Conservation (phyloP, 2,797 vertebrate genomes). For the Podarcis lilfordi region DNA sequence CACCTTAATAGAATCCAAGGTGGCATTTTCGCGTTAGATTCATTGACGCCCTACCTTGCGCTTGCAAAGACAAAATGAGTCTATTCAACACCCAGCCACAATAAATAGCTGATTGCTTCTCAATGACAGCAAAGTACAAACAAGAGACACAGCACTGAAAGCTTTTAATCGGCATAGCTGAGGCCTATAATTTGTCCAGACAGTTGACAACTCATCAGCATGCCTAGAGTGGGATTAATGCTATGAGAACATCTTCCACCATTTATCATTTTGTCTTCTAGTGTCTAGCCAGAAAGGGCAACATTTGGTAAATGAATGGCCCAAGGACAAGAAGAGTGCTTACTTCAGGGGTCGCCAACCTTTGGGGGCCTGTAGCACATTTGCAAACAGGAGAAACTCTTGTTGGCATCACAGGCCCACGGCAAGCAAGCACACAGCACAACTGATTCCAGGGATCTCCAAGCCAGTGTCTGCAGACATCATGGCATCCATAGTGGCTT, state of each 20-base stretch:
- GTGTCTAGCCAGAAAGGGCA: background rate
- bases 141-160: background rate
- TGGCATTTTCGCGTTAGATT: background rate
- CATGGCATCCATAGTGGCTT: no score
- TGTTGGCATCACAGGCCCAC: no score
- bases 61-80: background rate
- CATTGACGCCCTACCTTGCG: background rate
- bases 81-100: background rate
- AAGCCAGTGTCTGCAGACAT: no score
- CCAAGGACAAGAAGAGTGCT: background rate
- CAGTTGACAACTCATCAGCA: background rate
- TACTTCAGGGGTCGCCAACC: background rate
- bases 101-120: background rate
- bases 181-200: background rate
- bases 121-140: background rate
- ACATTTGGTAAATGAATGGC: conserved; percentile 13
- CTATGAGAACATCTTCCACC: conserved; percentile 1
- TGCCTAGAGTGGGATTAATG: background rate
- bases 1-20: background rate
- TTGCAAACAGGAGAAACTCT: no score
- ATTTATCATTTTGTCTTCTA: conserved; percentile 13
- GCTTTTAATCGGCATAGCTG: background rate
- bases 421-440: no score
- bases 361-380: no score
- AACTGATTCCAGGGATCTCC: no score